These are phyloP conservation scores for Eubasilissa splendida DNA, from an alignment of 2,888 invertebrate genomes.

Conservation along the genomic window DNA sequence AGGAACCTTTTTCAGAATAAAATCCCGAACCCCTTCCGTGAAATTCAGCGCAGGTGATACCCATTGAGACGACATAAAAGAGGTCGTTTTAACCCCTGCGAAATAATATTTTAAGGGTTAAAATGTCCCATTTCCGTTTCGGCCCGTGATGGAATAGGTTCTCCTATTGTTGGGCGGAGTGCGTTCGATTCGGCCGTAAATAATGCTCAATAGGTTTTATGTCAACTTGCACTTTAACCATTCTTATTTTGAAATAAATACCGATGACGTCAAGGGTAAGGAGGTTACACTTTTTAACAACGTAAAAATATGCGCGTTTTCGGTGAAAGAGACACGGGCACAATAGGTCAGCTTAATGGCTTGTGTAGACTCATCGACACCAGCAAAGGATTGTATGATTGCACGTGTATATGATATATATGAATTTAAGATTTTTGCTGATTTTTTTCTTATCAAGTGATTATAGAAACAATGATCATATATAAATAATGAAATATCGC, in stretches of 20 bases:
- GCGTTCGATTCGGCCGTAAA: slow-evolving; percentile 46
- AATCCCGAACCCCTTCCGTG: slow-evolving; percentile 45
- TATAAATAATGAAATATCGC: too few species aligned
- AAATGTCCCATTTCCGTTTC: slow-evolving; percentile 46
- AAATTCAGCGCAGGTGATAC: slow-evolving; percentile 56
- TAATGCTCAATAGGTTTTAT: slow-evolving; percentile 28
- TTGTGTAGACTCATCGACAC: too few species aligned
- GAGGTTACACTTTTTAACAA: too few species aligned
- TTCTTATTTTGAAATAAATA: slow-evolving; percentile 3
- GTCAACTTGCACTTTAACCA: slow-evolving; percentile 20
- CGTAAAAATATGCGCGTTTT: too few species aligned
- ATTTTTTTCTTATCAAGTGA: too few species aligned
- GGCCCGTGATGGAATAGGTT: slow-evolving; percentile 31
- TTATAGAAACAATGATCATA: too few species aligned
- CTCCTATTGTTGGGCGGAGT: slow-evolving; percentile 43
- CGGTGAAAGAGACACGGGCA: too few species aligned
- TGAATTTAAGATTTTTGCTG: too few species aligned
- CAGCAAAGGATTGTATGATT: too few species aligned
- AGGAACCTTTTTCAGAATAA: slow-evolving; percentile 38
- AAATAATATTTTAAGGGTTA: slow-evolving; percentile 56
- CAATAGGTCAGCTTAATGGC: too few species aligned
- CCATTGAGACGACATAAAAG: slow-evolving; percentile 58
- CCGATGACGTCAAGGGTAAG: neutral
- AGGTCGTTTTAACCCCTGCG: slow-evolving; percentile 56
- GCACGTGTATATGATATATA: too few species aligned